Conservation (phyloP, 2,888 invertebrate species). For the Pimpla rufipes region DNA sequence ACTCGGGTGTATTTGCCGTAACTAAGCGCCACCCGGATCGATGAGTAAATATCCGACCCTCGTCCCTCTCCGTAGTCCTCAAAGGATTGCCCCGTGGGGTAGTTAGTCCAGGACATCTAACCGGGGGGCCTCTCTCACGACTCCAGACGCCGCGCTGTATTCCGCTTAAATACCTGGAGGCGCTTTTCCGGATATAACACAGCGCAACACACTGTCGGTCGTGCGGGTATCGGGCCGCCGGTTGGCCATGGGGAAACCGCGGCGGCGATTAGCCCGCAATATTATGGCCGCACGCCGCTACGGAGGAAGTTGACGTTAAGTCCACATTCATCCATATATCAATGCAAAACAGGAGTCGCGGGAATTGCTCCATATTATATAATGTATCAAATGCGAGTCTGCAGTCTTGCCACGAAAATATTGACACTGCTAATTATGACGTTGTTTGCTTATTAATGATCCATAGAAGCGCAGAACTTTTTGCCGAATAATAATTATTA, state of each 20-base stretch:
- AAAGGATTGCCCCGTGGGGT: conserved; percentile 20
- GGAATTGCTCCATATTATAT: not conserved
- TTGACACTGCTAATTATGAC: not conserved
- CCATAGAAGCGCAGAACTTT: not conserved
- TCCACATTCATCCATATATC: not conserved
- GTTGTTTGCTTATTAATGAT: not conserved
- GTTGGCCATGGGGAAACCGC: not conserved
- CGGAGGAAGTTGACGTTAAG: not conserved
- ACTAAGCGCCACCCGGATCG: conserved; percentile 1
- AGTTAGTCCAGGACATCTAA: conserved; percentile 9
- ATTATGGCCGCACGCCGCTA: no score
- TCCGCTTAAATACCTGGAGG: conserved; percentile 15
- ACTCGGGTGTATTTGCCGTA: conserved; percentile 14
- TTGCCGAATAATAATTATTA: no score
- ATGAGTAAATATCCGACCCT: conserved; percentile 36
- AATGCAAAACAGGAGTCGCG: not conserved
- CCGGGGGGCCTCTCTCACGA: not conserved
- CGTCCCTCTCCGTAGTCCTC: conserved; percentile 16
- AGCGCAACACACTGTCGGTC: not conserved
- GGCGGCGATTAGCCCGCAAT: not conserved
- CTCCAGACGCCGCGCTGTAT: conserved; percentile 9
- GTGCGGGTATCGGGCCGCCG: not conserved
- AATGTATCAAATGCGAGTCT: not conserved
- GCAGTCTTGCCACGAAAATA: not conserved
- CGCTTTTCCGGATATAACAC: conserved; percentile 6